phyloP scores from a whole-genome alignment of 1,140 invertebrate species.

The Lasioglossum baleicum region DNA sequence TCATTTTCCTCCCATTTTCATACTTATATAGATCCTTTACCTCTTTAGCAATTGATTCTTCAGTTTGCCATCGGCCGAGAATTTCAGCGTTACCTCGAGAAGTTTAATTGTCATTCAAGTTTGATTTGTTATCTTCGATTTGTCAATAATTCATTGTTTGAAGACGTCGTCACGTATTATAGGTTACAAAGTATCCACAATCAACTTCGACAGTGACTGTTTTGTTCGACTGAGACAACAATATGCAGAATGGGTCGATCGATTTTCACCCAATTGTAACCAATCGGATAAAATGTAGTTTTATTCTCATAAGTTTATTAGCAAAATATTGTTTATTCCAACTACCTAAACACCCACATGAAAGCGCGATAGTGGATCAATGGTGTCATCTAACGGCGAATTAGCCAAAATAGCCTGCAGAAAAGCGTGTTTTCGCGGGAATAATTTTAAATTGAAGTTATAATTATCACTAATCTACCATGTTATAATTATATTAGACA shows the following conservation, averaged over 20 bases:
- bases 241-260: not conserved
- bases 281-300: not conserved
- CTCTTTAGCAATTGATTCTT: not conserved
- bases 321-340: slow-evolving; percentile 12
- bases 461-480: no score
- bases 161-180: not conserved
- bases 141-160: not conserved
- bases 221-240: not conserved
- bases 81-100: not conserved
- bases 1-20: not conserved
- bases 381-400: not conserved
- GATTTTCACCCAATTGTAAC: not conserved
- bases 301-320: not conserved
- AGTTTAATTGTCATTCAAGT: not conserved
- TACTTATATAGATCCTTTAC: not conserved
- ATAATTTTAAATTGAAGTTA: no score
- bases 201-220: not conserved
- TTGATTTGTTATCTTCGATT: not conserved
- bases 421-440: not conserved
- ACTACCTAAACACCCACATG: not conserved
- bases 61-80: not conserved
- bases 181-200: slow-evolving; percentile 27
- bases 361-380: not conserved
- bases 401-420: not conserved
- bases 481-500: no score